Percentiles rank a stretch among this genome's conserved stretches.
These are phyloP conservation scores for Aphelenchoides avenae DNA, from an alignment of 1,140 invertebrate species.

Conservation along the genomic window DNA sequence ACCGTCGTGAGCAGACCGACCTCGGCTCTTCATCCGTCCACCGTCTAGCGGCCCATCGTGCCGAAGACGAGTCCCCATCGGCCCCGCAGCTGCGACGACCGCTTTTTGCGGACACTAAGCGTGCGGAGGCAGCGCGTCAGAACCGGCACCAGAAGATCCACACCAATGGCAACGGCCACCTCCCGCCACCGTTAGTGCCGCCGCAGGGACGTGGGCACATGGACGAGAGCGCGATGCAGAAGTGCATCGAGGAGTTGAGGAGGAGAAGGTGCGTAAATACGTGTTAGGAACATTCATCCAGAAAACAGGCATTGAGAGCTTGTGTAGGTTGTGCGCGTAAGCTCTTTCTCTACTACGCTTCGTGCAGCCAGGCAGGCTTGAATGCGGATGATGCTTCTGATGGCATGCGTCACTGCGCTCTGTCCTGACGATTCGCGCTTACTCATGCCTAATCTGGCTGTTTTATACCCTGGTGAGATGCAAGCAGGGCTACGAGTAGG, in stretches of 20 bases:
- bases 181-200: slow-evolving; percentile 24
- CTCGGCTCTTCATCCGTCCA: slow-evolving; percentile 11
- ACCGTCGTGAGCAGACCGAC: slow-evolving; percentile 35
- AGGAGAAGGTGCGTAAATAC: slow-evolving; percentile 31
- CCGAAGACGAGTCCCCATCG: neutral
- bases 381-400: too few relatives aligned
- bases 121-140: slow-evolving; percentile 7
- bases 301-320: neutral
- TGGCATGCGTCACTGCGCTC: too few relatives aligned
- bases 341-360: too few relatives aligned
- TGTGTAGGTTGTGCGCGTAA: too few relatives aligned
- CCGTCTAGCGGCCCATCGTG: neutral
- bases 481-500: too few relatives aligned
- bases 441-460: too few relatives aligned
- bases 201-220: slow-evolving; percentile 20
- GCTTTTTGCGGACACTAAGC: slow-evolving; percentile 8
- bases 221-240: slow-evolving; percentile 27
- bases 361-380: too few relatives aligned
- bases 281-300: neutral
- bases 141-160: slow-evolving; percentile 1
- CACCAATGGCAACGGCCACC: neutral
- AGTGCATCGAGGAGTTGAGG: slow-evolving; percentile 42
- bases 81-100: neutral
- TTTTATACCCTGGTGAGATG: too few relatives aligned
- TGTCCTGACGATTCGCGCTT: too few relatives aligned